Percentiles rank a stretch among this genome's conserved stretches.
phyloP scores from a whole-genome alignment of 2,888 invertebrate species.

The Orthonychiurus folsomi region DNA sequence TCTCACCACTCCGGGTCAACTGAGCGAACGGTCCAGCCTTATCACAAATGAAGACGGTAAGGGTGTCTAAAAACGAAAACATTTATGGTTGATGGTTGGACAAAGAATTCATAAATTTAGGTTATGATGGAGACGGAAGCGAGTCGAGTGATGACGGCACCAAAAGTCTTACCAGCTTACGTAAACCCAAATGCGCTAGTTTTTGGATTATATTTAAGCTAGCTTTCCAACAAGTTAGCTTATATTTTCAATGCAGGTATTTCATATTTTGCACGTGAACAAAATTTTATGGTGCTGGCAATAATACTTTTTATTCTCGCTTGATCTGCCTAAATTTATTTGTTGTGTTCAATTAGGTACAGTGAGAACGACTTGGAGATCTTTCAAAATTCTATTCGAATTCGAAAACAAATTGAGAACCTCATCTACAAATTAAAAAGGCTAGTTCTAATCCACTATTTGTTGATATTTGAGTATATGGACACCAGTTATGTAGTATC shows the following conservation, averaged over 20 bases:
- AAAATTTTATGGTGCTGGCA: too few relatives aligned
- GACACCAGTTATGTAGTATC: too few relatives aligned
- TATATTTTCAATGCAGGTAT: slow-evolving; percentile 61
- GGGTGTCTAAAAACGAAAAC: slow-evolving; percentile 10
- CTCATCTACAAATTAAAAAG: slow-evolving; percentile 21
- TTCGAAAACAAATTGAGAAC: slow-evolving; percentile 20
- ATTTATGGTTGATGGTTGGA: slow-evolving; percentile 36
- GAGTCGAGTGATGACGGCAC: slow-evolving; percentile 53
- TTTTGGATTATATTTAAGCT: slow-evolving; percentile 63
- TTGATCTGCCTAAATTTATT: too few relatives aligned
- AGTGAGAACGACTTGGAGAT: slow-evolving; percentile 26
- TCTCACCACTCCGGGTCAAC: slow-evolving; percentile 37
- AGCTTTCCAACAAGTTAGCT: slow-evolving; percentile 51
- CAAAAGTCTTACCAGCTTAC: slow-evolving; percentile 50
- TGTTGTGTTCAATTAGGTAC: too few relatives aligned
- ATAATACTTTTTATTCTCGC: too few relatives aligned
- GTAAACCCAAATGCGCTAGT: slow-evolving; percentile 53
- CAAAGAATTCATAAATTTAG: too few relatives aligned
- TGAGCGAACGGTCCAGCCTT: slow-evolving; percentile 42
- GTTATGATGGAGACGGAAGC: slow-evolving; percentile 58
- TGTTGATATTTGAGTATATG: too few relatives aligned
- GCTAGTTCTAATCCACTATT: slow-evolving; percentile 5
- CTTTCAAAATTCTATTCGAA: slow-evolving; percentile 17
- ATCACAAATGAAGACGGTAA: slow-evolving; percentile 43
- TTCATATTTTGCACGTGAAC: too few relatives aligned